Conservation (phyloP, 2,113 vertebrate genomes). For the Tragulus kanchil region DNA sequence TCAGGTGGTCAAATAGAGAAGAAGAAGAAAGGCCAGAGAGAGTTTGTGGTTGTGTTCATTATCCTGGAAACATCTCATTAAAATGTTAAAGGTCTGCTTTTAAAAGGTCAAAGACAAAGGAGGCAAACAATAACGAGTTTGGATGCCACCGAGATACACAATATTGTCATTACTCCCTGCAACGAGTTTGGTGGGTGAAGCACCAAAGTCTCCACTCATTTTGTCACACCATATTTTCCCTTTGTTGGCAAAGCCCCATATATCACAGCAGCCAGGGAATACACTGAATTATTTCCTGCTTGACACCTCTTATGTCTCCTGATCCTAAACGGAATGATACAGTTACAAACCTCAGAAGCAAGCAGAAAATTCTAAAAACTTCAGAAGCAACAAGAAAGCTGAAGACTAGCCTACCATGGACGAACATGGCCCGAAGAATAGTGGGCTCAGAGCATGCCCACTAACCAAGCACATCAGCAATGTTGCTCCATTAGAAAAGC, state of each 20-base stretch:
- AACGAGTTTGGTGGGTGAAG: neutral
- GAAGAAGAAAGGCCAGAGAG: neutral
- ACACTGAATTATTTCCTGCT: slow-evolving; percentile 55
- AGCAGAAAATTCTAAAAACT: slow-evolving; percentile 34
- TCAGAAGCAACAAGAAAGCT: neutral
- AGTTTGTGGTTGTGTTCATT: neutral
- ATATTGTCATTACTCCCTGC: neutral
- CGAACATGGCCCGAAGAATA: neutral
- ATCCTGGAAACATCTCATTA: neutral
- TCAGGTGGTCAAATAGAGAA: neutral
- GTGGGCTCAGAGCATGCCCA: neutral
- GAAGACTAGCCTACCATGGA: neutral
- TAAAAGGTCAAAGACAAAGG: neutral
- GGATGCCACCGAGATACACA: neutral
- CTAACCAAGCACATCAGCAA: neutral
- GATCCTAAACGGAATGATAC: neutral
- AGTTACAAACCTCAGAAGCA: slow-evolving; percentile 58
- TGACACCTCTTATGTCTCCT: slow-evolving; percentile 59
- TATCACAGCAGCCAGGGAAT: slow-evolving; percentile 12
- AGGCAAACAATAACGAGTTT: too few relatives aligned
- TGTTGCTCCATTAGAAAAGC: slow-evolving; percentile 40
- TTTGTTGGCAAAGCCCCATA: slow-evolving; percentile 36
- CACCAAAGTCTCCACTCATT: slow-evolving; percentile 5
- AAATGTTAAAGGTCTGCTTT: slow-evolving; percentile 17
- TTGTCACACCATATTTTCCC: slow-evolving; percentile 82